These are phyloP conservation scores for Psammodynastes pulverulentus DNA, from an alignment of 2,113 vertebrate species.

Conservation along the genomic window DNA sequence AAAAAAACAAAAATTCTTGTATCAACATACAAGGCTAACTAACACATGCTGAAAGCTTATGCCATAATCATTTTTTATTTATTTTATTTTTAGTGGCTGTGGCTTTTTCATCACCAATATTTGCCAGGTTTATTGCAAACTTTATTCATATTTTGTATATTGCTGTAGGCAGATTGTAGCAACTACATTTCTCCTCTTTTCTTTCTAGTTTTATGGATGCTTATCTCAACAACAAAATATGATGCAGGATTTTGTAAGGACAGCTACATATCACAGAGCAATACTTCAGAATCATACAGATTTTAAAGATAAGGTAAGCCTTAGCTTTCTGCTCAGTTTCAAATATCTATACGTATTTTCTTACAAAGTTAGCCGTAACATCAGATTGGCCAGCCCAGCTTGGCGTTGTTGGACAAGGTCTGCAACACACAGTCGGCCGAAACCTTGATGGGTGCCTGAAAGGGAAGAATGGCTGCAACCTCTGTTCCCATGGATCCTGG, in stretches of 20 bases:
- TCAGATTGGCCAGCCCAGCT: not conserved
- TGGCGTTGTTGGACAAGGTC: not conserved
- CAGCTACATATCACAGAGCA: conserved; percentile 74
- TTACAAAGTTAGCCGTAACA: not conserved
- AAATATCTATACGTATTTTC: not conserved
- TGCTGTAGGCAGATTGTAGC: not conserved
- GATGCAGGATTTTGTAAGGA: conserved; percentile 78
- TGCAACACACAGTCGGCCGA: not conserved
- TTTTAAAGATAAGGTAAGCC: conserved; percentile 78
- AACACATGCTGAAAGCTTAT: not conserved
- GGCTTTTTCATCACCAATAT: not conserved
- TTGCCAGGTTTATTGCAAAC: not conserved
- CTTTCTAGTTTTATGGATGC: conserved; percentile 73
- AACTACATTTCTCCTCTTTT: conserved; percentile 7
- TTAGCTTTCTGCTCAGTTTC: not conserved
- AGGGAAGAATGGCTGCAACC: not conserved
- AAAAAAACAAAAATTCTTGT: not conserved
- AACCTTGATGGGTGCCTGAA: not conserved
- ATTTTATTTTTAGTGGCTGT: not conserved
- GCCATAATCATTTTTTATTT: not conserved
- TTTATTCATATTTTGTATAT: not conserved
- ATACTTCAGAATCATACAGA: conserved; percentile 75
- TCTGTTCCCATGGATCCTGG: not conserved
- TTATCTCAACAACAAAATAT: conserved; percentile 77
- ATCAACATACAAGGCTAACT: not conserved